Base-by-base conservation (phyloP, 2,797 vertebrate species). In the Paedocypris micromegethes region DNA sequence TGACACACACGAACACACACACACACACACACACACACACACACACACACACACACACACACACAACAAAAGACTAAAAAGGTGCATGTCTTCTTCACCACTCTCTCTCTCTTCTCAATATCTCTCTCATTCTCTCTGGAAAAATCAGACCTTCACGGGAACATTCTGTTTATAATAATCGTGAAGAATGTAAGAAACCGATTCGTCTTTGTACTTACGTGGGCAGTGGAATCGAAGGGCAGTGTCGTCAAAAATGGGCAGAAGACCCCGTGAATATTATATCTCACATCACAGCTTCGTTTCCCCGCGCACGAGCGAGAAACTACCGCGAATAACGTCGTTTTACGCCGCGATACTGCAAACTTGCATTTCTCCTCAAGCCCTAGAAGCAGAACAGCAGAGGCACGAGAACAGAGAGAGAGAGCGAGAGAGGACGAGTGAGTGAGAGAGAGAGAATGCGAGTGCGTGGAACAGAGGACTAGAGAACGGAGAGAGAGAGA, bases 151-250 rank as follows among this genome's bases (percentile, higher is more conserved):
- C 23, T 23, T 1, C 23, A 1, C 23, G 23, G 23, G 23, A 23
- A 23, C 23, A 23, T 23, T 23, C 23, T 23, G 23, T 23, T 23
- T 23, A 23, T 23, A 23, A 23, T 23, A 23, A 23, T 23, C 23
- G 23, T 23, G 23, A 23, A 23, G 4, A n/a, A 43, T 63, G 49
- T 46, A 8, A 41, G 4, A 45, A 53, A 63, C 62, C 59, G 66
- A 37, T 50, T 44, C 23, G 65, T 59, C 44, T 47, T 6, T 39
- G 45, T 75, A 71, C 75, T 75, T 72, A 52, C 69, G 54, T 51
- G 65, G 52, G 40, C 72, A 63, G 9, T 64, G 41, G 49, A 48
- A 38, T 46, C 54, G 56, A 59, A 55, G 43, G 60, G 43, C 63
- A 42, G 63, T 66, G 46, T 43, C 47, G 51, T 23, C 40, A 49